Evolutionary conservation across 2,888 invertebrate species (phyloP).

Genomic region (Cryptophagus acutangulus): DNA sequence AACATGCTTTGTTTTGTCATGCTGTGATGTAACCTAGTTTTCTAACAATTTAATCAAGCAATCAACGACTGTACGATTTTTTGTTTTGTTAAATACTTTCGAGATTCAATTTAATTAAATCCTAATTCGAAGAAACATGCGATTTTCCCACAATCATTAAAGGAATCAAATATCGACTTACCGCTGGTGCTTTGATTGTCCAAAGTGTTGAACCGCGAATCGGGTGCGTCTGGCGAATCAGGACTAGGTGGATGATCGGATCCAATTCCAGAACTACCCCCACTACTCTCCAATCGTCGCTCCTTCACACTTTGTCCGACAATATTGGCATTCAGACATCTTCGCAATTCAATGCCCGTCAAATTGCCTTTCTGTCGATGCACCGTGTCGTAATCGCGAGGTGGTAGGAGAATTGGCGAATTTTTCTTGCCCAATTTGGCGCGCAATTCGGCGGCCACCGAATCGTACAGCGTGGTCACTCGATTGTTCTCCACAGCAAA

Average conservation of each 20-base stretch:
- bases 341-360: slow-evolving; percentile 64
- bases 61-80: no score
- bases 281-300: slow-evolving; percentile 46
- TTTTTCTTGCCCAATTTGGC: slow-evolving; percentile 59
- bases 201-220: slow-evolving; percentile 47
- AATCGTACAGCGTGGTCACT: slow-evolving; percentile 79
- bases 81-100: no score
- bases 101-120: no score
- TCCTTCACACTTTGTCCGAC: slow-evolving; percentile 51
- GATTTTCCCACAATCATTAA: no score
- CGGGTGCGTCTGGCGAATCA: slow-evolving; percentile 50
- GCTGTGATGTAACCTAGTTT: not conserved
- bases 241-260: slow-evolving; percentile 85
- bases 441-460: slow-evolving; percentile 85
- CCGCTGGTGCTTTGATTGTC: slow-evolving; percentile 62
- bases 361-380: slow-evolving; percentile 72
- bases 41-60: not conserved
- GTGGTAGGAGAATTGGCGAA: slow-evolving; percentile 78
- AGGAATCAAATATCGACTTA: no score
- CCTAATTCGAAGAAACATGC: not conserved
- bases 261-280: slow-evolving; percentile 84
- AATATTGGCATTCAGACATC: slow-evolving; percentile 68
- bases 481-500: slow-evolving; percentile 46
- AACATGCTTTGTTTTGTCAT: no score
- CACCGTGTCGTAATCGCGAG: slow-evolving; percentile 91